Evolutionary conservation across 1,140 invertebrate species (phyloP).

Genomic region (Dendroctonus ponderosae): DNA sequence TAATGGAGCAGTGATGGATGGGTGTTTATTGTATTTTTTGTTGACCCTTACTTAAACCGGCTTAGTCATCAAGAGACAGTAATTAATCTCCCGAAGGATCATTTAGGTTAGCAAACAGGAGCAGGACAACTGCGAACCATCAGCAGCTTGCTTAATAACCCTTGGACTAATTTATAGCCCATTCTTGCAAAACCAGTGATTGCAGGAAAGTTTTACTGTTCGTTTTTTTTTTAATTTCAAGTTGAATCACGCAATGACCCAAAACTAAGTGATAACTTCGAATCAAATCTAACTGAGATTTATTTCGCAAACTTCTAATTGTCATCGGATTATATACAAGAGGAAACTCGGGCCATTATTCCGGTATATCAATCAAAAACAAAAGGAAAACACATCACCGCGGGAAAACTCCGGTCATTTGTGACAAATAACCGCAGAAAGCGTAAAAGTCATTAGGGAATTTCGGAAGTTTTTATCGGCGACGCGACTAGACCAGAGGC

Average conservation of each 20-base stretch:
- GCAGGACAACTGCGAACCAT: constrained; percentile 22
- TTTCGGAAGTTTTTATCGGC: not conserved
- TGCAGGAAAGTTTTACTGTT: too few relatives aligned
- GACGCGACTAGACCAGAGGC: too few relatives aligned
- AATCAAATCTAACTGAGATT: too few relatives aligned
- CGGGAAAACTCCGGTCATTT: not conserved
- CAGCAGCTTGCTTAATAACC: constrained; percentile 26
- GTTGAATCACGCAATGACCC: not conserved
- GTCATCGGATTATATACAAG: too few relatives aligned
- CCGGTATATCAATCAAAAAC: not conserved
- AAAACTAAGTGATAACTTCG: too few relatives aligned
- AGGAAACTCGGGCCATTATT: not conserved
- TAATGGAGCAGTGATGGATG: constrained; percentile 7
- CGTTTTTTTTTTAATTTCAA: too few relatives aligned
- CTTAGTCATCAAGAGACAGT: constrained; percentile 18
- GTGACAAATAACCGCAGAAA: constrained; percentile 1
- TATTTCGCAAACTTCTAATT: too few relatives aligned
- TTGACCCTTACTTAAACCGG: constrained; percentile 12
- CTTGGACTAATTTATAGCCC: constrained; percentile 14
- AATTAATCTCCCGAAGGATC: constrained; percentile 24
- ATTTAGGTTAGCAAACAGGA: constrained; percentile 29
- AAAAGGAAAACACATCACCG: not conserved
- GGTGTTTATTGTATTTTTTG: constrained; percentile 10
- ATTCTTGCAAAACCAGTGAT: not conserved
- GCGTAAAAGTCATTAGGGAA: constrained; percentile 4